Conservation (phyloP, 2,113 vertebrate species). For the Vulpes vulpes region DNA sequence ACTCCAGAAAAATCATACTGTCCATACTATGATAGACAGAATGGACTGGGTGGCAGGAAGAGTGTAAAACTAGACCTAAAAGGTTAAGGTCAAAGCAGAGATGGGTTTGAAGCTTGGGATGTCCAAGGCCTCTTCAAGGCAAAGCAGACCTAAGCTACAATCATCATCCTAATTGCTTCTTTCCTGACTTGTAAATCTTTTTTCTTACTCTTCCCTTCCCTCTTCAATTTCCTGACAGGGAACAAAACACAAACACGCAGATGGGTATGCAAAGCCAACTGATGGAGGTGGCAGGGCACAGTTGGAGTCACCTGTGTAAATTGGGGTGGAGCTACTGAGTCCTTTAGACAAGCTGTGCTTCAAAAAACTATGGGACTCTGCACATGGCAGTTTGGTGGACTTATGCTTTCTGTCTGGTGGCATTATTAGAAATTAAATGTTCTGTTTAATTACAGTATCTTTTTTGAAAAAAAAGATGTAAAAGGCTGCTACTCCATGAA, state of each 20-base stretch:
- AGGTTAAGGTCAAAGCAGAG: not conserved
- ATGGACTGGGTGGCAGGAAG: not conserved
- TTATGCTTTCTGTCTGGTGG: slow-evolving; percentile 53
- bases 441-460: slow-evolving; percentile 57
- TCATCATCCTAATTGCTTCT: not conserved
- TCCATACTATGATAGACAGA: not conserved
- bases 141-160: not conserved
- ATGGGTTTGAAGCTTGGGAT: not conserved
- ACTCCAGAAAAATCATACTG: not conserved
- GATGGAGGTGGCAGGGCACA: not conserved
- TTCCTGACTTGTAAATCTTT: not conserved
- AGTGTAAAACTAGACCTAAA: not conserved
- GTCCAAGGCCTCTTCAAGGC: not conserved
- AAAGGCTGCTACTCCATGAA: slow-evolving; percentile 53
- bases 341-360: not conserved
- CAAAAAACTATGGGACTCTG: not conserved
- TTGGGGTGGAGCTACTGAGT: not conserved
- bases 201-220: not conserved
- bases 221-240: not conserved
- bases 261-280: not conserved
- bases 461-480: not conserved
- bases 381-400: slow-evolving; percentile 49
- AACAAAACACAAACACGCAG: not conserved
- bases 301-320: not conserved
- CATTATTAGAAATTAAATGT: slow-evolving; percentile 65